Evolutionary conservation across 2,888 invertebrate species (phyloP), one percentile per base, ranked within the genome.

Genomic region (Diadegma fenestrale): DNA sequence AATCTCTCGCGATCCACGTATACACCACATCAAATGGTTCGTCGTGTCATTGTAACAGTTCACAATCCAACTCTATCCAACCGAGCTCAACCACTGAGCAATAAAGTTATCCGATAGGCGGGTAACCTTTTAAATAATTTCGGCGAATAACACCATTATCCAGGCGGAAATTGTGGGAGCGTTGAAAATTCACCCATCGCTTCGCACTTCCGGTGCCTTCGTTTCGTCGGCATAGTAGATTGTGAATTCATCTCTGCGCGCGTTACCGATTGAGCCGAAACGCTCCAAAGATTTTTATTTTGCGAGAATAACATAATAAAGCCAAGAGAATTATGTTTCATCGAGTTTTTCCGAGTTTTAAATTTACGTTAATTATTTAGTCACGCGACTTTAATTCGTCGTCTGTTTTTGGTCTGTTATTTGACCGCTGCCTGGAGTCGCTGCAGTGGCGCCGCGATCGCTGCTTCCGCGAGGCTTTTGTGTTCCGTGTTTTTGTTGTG

Each of bases 1-100:
- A 85, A 82, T 73, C 73, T 66, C 76, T 66, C 72, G 51, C 85
- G 80, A 86, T 86, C 85, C 85, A 86, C 85, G 85, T 86, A 80
- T 80, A 86, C 83, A 82, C 85, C 82, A 82, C 85, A 83, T 86
- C 82, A 73, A 80, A 86, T 80, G 85, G 73, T 80, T 83, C 82
- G 78, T 48, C 76, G 82, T 73, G 73, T 80, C 85, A 72, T 77
- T 72, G 77, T 63, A 26, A 45, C 63, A 37, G 72, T 73, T 78
- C 43, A 48, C 79, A 79, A 68, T 71, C 61, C 63, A 63, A 78
- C n/a, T n/a, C n/a, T n/a, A n/a, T n/a, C n/a, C n/a, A n/a, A n/a
- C n/a, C 71, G 48, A 10, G 41, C 17, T 58, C 43, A 12, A 58
- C 17, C 58, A 26, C 5, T 58, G 26, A 58, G 26, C 26, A 51